Evolutionary conservation across 1,140 invertebrate species (phyloP), one percentile per base, ranked within the genome.

Genomic region (Drosophila obscura): DNA sequence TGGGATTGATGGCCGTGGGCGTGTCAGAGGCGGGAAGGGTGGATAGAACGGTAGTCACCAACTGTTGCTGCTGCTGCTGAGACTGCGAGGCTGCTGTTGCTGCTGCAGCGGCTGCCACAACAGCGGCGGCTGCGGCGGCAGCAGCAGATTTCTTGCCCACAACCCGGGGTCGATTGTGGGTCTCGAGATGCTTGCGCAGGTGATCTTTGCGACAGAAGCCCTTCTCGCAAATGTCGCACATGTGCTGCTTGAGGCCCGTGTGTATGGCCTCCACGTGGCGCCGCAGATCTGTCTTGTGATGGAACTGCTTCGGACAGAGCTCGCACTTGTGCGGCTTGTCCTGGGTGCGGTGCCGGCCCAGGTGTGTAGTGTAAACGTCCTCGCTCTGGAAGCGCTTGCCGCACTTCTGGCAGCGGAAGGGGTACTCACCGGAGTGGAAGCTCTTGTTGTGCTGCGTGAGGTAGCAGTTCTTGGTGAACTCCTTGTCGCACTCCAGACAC

Each of bases 161-260:
- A 6, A 85, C 71, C 26, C 85, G 57, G 0, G 90, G 85, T 55
- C 94, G 93, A 49, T 93, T 93, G 92, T 99, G 98, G 22, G 97
- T 99, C 58, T 97, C 96, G 57, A 94, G 93, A 92, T 99, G 98
- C 92, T 99, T 99, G 61, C 97, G 94, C 96, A 98, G 96, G 92
- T 99, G 98, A 92, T 99, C 98, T 91, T 98, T 97, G 53, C 98
- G 94, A 73, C 97, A 98, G 92, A 98, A 98, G 22, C 96, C 96
- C 92, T 98, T 98, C 48, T 94, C 94, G 90, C 97, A 98, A 39
- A 94, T 94, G 58, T 94, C 93, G 92, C 97, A 98, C 49, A 94
- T 93, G 91, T 96, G 97, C 11, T 97, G 97, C 88, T 96, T 97
- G 73, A 95, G 93, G 9, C 94, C 96, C 61, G 94, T 96, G 92